Base-by-base conservation (phyloP, 1,140 invertebrate genomes). In the Aethina tumida region DNA sequence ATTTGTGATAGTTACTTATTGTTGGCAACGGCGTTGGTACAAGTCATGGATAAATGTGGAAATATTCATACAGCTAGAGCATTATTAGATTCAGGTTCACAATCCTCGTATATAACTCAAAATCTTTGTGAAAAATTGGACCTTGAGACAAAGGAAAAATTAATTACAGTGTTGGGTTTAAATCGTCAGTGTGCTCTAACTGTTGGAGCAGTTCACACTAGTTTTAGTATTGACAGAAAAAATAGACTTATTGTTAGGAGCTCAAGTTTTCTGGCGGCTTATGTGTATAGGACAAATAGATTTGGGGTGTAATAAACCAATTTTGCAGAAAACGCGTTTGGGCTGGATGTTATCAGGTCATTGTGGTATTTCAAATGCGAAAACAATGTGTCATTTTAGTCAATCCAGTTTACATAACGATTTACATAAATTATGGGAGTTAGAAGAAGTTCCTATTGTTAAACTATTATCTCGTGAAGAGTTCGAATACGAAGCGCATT, bases 21-120 rank as follows among this genome's bases (percentile, higher is more conserved):
- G 19, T 13, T 40, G 3, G 32, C 18, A 3, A 40, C 38, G 10
- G 38, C 24, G 12, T 14, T 16, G 18, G 14, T 40, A 1, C n/a
- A 25, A 4, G 2, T 34, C 8, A 10, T 13, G 4, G 38, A 40
- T 34, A 1, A 22, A 22, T 33, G 16, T 12, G n/a, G 13, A n/a
- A 31, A 12, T 5, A 15, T n/a, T 2, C 14, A 16, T 7, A 26
- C 17, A 14, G 14, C 13, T 5, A 4, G 28, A 25, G 38, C 29
- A 9, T 16, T 41, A 17, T 18, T 35, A 5, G 39, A 41, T 6
- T 15, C 33, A 10, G 39, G 32, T 9, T 41, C 39, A 9, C 39
- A 41, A 28, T 26, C 21, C 24, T 35, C 24, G 26, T 41, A 35
- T 26, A 27, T 41, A 6, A 35, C 31, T 4, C 3, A 4, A 6